phyloP scores from a whole-genome alignment of 2,888 invertebrate genomes.

The Dastarcus helophoroides region DNA sequence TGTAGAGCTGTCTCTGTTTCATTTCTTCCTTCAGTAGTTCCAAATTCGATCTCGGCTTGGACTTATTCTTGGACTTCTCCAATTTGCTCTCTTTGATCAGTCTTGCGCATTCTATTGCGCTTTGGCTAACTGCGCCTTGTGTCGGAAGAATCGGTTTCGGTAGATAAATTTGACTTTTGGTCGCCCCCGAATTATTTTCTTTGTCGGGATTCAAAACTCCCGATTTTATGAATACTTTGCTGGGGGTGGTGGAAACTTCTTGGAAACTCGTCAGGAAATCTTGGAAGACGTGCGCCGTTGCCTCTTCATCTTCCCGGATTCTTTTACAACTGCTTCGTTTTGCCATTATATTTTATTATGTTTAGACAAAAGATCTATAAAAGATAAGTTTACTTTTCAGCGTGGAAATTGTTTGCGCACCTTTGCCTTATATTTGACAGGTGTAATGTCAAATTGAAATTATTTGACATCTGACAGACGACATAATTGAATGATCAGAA shows the following conservation, averaged over 20 bases:
- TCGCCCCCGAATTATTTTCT: slow-evolving; percentile 64
- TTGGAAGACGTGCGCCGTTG: slow-evolving; percentile 82
- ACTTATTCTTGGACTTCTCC: slow-evolving; percentile 49
- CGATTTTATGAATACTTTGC: slow-evolving; percentile 64
- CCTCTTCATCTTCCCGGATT: slow-evolving; percentile 76
- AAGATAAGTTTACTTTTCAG: no score
- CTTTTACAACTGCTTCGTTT: slow-evolving; percentile 16
- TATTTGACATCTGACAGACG: no score
- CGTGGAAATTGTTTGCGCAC: no score
- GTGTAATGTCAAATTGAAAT: no score
- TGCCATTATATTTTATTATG: slow-evolving; percentile 11
- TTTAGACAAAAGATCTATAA: no score
- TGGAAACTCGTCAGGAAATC: slow-evolving; percentile 95
- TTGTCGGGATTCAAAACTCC: slow-evolving; percentile 85
- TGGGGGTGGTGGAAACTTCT: slow-evolving; percentile 44
- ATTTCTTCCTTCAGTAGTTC: slow-evolving; percentile 96
- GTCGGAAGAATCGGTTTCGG: slow-evolving; percentile 62
- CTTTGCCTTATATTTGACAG: no score
- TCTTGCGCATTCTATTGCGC: slow-evolving; percentile 54
- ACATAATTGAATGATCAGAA: no score
- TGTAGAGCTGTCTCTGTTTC: slow-evolving; percentile 72
- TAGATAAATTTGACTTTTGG: slow-evolving; percentile 75
- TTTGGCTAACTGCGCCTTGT: slow-evolving; percentile 43
- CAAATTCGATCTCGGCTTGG: slow-evolving; percentile 90
- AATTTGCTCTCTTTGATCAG: slow-evolving; percentile 49